Evolutionary conservation across 2,888 invertebrate species (phyloP), one percentile per base, ranked within the genome.

Genomic region (Habrosyne pyritoides): DNA sequence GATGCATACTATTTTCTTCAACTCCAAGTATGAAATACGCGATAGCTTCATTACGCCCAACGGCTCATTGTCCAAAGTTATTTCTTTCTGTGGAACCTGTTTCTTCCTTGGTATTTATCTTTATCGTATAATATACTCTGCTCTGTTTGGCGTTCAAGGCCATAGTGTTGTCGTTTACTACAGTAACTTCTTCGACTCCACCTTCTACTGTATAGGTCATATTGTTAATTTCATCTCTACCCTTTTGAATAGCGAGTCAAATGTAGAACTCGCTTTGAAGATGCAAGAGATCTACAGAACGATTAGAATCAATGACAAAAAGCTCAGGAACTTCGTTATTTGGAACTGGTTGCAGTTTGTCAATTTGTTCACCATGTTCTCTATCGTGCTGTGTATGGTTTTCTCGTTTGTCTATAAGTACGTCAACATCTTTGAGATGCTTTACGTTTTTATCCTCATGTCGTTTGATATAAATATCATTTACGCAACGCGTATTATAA

Each of bases 11-110:
- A 12, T 60, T 5, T 21, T 53, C 6, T 51, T 57, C 2, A 52
- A 50, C n/a, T 36, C 59, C 10, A 60, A 60, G 47, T 63, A 63
- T 21, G 24, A 7, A 24, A 57, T 66, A 14, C 47, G 21, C 26
- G 50, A 60, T 6, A 54, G 42, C 21, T 54, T 54, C 24, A 60
- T 66, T 10, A 54, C 55, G 10, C 53, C 62, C 2, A 60, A 22
- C 14, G 52, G 42, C n/a, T 12, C 1, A 2, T 28, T n/a, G n/a
- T 30, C 42, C 8, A 50, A 51, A 0, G 0, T 56, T 2, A 47
- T 63, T 21, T 5, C 36, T 7, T 36, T 36, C 36, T 14, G 36
- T 36, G 36, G 6, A 4, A 7, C 14, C 0, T 36, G 36, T 5
- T 14, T 36, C 6, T 36, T 36, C 7, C 2, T 36, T 14, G 36